Evolutionary conservation across 2,113 vertebrate species (phyloP).

Genomic region (Pseudorasbora parva): DNA sequence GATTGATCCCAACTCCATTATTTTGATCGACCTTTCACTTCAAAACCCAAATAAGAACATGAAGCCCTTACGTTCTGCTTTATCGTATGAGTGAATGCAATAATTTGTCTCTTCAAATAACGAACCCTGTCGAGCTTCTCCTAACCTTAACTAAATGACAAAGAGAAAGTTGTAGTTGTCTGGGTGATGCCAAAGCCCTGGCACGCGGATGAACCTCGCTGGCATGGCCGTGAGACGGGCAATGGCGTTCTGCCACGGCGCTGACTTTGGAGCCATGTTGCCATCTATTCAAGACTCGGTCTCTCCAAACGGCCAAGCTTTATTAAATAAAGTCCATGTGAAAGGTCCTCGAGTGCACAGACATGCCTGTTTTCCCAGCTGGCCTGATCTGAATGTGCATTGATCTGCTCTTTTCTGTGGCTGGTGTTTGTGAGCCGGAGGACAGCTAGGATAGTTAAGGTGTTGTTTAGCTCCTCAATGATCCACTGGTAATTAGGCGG

Average conservation of each 20-base stretch:
- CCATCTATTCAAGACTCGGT: conserved; percentile 67
- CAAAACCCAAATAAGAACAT: not conserved
- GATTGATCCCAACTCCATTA: not conserved
- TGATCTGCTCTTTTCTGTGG: conserved; percentile 52
- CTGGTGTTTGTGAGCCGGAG: conserved; percentile 24
- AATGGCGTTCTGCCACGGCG: conserved; percentile 69
- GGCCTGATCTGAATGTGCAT: conserved; percentile 60
- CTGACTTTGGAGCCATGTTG: conserved; percentile 66
- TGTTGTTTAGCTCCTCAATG: conserved; percentile 31
- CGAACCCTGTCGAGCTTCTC: no score
- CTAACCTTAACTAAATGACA: not conserved
- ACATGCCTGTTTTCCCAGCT: conserved; percentile 16
- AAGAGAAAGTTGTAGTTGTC: not conserved
- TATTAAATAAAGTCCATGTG: conserved; percentile 60
- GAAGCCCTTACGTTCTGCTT: not conserved
- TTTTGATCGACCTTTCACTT: not conserved
- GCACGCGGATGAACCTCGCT: conserved; percentile 41
- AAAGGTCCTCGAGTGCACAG: conserved; percentile 38
- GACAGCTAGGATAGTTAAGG: conserved; percentile 23
- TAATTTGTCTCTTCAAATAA: not conserved
- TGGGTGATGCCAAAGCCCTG: conserved; percentile 6
- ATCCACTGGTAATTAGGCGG: conserved; percentile 41
- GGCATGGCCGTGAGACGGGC: conserved; percentile 58
- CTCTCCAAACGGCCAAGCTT: conserved; percentile 64
- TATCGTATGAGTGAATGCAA: not conserved